These are phyloP conservation scores for Drosophila nannoptera DNA, from an alignment of 1,140 invertebrate genomes.

Conservation along the genomic window DNA sequence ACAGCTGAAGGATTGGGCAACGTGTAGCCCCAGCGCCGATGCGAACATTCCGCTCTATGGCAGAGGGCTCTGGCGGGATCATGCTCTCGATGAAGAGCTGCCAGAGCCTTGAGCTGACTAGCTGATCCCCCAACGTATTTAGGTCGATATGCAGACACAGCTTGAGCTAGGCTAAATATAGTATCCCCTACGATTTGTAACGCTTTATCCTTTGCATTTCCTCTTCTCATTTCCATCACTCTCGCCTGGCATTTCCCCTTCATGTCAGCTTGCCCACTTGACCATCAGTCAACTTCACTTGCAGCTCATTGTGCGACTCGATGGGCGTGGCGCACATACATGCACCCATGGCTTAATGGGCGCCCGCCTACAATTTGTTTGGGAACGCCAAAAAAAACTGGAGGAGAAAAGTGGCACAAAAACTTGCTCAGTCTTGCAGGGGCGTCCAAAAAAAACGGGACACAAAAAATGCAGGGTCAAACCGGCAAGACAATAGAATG, in stretches of 20 bases:
- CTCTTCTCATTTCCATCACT: too few relatives aligned
- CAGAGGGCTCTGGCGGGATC: slow-evolving; percentile 15
- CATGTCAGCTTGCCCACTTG: slow-evolving; percentile 19
- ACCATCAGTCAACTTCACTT: slow-evolving; percentile 45
- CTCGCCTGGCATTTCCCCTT: background rate
- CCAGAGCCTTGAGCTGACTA: slow-evolving; percentile 3
- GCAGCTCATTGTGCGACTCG: slow-evolving; percentile 8
- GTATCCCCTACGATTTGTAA: too few relatives aligned
- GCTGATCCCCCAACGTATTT: too few relatives aligned
- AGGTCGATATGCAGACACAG: too few relatives aligned
- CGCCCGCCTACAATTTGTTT: slow-evolving; percentile 15
- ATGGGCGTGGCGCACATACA: slow-evolving; percentile 3
- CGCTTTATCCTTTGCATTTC: background rate
- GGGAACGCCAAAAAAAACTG: background rate
- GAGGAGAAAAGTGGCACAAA: slow-evolving; percentile 6
- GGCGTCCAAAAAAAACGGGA: background rate
- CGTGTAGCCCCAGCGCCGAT: background rate
- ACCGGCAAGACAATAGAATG: background rate
- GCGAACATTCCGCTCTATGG: slow-evolving; percentile 25
- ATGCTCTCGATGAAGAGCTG: background rate
- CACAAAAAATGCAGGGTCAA: background rate
- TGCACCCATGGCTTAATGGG: background rate
- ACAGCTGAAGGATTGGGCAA: slow-evolving; percentile 24
- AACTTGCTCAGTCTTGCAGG: background rate
- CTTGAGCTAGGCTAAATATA: too few relatives aligned